A percentile compares a stretch with the other conserved stretches of the same genome.
Conservation (phyloP, 2,113 vertebrate species). For the Macquaria australasica region DNA sequence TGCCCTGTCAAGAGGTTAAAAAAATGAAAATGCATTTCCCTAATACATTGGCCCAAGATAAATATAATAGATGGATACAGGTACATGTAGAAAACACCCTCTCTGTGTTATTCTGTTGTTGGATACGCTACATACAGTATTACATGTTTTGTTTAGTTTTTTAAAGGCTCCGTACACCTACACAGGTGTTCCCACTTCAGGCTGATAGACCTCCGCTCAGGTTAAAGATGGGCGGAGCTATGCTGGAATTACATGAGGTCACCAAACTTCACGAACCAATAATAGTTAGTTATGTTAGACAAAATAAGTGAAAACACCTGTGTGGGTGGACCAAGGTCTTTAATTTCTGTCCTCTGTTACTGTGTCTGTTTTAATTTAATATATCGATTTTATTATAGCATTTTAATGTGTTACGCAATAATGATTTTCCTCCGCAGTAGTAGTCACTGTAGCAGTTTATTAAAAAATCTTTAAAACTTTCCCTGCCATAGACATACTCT, state of each 20-base stretch:
- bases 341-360: background rate
- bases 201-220: background rate
- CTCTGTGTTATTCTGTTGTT: background rate
- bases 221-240: background rate
- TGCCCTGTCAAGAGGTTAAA: background rate
- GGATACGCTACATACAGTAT: background rate
- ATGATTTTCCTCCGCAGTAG: background rate
- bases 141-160: background rate
- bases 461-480: constrained; percentile 11
- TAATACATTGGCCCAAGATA: too few relatives aligned
- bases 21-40: too few relatives aligned
- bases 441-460: background rate
- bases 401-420: background rate
- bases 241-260: background rate
- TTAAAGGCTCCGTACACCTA: background rate
- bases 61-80: background rate
- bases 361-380: background rate
- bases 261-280: background rate
- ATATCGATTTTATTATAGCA: background rate
- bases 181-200: background rate
- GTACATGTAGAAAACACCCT: too few relatives aligned
- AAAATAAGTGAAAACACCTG: background rate
- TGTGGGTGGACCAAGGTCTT: background rate
- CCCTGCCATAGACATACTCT: constrained; percentile 41
- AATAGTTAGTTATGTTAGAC: too few relatives aligned